Evolutionary conservation across 2,113 vertebrate species (phyloP), one percentile per base, ranked within the genome.

Genomic region (Phoenicopterus ruber): DNA sequence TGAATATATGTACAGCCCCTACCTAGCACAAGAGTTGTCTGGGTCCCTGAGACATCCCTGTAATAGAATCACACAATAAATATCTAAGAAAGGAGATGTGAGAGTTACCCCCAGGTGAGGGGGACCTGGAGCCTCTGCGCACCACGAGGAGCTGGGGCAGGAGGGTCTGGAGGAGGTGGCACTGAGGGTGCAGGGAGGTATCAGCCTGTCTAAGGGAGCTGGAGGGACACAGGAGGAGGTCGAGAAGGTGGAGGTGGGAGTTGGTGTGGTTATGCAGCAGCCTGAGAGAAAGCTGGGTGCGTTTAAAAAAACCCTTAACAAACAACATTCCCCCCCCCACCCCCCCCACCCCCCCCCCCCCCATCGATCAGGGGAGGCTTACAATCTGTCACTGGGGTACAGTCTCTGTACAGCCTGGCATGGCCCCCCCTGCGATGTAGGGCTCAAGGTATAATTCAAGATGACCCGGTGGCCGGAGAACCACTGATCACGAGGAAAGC

Each of bases 381-480:
- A 36, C 2, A 38, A 21, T 67, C 61, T 88, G 54, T 44, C 17
- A 17, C 55, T 86, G 76, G 69, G 58, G 31, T 78, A 70, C 19
- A 16, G 42, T 3, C 29, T 86, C 38, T 79, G 31, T 52, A 15
- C 82, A 8, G 0, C 16, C 55, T 88, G 85, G 7, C 13, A 13
- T 6, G 20, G 40, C 70, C 7, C 31, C 20, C 31, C 0, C 0
- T 36, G 71, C 22, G n/a, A 1, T 29, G 58, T 52, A 81, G 46
- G 82, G 67, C 36, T 87, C n/a, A 36, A 73, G 46, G 89, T 66
- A 5, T 44, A 76, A 50, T 42, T 93, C 31, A 29, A 32, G 87
- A 42, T 84, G 90, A 80, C 55, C 70, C 38, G 36, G 78, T 69
- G 91, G 86, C 80, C 1, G 5, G 2, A 13, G 76, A 67, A 44